These are phyloP conservation scores for Callithrix jacchus DNA, from an alignment of 2,113 vertebrate genomes.

Conservation along the genomic window DNA sequence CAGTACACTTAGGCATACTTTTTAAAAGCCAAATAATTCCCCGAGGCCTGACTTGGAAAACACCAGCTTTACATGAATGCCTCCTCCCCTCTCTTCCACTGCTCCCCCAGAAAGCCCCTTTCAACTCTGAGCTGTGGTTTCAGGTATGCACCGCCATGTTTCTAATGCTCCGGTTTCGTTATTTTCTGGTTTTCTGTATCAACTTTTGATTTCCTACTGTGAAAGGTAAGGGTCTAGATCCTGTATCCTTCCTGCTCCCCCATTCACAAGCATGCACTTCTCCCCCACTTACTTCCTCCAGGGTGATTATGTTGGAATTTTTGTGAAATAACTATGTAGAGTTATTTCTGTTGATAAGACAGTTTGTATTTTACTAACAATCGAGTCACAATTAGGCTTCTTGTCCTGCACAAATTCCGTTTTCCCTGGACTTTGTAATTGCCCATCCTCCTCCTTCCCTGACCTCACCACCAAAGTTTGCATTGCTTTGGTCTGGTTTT, in stretches of 20 bases:
- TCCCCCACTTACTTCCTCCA: neutral
- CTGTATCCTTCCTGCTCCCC: accelerated
- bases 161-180: neutral
- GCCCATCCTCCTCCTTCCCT: neutral
- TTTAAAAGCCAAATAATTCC: neutral
- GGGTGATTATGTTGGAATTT: neutral
- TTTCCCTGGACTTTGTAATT: neutral
- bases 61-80: accelerated
- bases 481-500: no score
- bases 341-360: neutral
- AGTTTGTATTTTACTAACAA: neutral
- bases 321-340: neutral
- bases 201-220: neutral
- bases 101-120: neutral
- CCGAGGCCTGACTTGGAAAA: neutral
- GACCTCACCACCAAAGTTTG: no score
- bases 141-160: neutral
- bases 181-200: neutral
- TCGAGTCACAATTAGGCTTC: neutral
- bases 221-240: neutral
- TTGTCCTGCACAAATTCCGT: neutral
- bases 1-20: neutral
- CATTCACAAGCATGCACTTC: no score
- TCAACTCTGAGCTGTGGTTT: neutral
- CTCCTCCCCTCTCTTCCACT: neutral